phyloP scores from a whole-genome alignment of 2,797 vertebrate species.

The Peromyscus attwateri region DNA sequence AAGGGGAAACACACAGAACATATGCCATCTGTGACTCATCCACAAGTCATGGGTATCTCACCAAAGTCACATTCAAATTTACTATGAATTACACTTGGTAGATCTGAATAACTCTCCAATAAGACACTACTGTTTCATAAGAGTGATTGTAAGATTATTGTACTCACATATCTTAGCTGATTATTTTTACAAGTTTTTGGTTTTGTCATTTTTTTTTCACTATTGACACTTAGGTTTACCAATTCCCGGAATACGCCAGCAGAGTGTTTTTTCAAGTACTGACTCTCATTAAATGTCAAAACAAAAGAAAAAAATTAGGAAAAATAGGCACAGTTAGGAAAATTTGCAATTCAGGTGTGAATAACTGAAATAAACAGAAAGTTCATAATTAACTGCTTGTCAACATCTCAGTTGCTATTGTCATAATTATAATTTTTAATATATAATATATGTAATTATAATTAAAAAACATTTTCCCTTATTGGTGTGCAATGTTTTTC shows the following conservation, averaged over 20 bases:
- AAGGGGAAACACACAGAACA: background rate
- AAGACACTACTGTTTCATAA: background rate
- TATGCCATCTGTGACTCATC: background rate
- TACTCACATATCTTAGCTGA: background rate
- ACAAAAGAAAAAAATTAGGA: background rate
- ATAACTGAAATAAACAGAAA: constrained; percentile 45
- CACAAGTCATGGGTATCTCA: background rate
- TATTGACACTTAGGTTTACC: background rate
- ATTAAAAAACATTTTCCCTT: background rate
- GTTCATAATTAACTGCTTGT: background rate
- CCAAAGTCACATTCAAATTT: background rate
- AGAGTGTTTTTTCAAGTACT: constrained; percentile 22
- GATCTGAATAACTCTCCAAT: background rate
- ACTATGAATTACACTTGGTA: background rate
- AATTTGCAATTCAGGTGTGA: background rate
- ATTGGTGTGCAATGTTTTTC: background rate
- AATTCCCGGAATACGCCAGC: background rate
- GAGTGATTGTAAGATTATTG: background rate
- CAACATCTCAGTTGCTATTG: background rate
- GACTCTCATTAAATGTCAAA: background rate
- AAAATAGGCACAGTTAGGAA: background rate
- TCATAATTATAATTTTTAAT: background rate
- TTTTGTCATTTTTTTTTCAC: background rate
- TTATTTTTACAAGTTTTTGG: background rate
- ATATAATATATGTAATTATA: background rate